Base-by-base conservation (phyloP, 92 coral and sea anemone species). In the Virgularia gustaviana region DNA sequence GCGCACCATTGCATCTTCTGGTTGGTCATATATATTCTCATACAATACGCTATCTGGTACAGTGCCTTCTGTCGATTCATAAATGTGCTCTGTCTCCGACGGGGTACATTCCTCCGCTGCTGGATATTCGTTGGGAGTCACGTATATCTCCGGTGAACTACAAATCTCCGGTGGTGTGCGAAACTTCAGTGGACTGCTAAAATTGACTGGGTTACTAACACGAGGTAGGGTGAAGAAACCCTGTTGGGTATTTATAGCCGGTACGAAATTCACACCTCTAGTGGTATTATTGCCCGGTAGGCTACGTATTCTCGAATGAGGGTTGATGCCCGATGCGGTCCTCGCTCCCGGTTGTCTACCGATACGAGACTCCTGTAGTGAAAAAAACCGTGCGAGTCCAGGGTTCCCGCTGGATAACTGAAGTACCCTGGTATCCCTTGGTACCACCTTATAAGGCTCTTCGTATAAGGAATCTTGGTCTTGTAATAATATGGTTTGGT, bases 1-100 rank as follows among this genome's bases (percentile, higher is more conserved):
- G 19, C n/a, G 75, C 23, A 38, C 61, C 60, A 68, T 34, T 1
- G 75, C 75, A 18, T 68, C 75, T 51, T 68, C 61, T 15, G 75
- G 75, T 45, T 47, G 55, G 19, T 68, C 75, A 20, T 68, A 68
- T 16, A 47, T 61, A 32, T 49, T 68, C 30, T 66, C 57, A 28
- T 66, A 42, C 7, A 43, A 42, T 2, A 41, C 12, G 11, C 19
- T 2, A 9, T 3, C 8, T 4, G 36, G 33, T 7, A 52, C 28
- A 2, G 19, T 43, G 15, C 31, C 18, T 49, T 68, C 75, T 12
- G 75, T 61, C 31, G 75, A 29, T 49, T 68, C 75, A 68, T 68
- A 68, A 1, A 68, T 68, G 22, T 68, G 75, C 51, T 68, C 72
- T 15, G 19, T 51, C 31, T 49, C 47, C 34, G 9, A 16, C 4